These are phyloP conservation scores for Echinometra lucunter DNA, from an alignment of 53 echinoderm and acorn worm genomes.

Conservation along the genomic window DNA sequence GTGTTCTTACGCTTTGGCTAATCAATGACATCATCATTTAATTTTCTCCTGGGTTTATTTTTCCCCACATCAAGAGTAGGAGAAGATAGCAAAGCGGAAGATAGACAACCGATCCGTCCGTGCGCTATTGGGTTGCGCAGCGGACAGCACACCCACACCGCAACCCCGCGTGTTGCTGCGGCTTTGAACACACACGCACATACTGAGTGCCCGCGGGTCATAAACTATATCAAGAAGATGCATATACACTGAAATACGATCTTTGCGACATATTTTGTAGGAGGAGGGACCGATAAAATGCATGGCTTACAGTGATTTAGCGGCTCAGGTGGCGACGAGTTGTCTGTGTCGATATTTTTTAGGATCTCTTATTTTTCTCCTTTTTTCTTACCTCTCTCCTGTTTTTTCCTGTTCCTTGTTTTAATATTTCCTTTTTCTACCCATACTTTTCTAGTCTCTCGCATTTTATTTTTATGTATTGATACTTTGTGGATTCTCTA, in stretches of 20 bases:
- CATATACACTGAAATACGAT: constrained; percentile 43
- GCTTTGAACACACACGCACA: constrained; percentile 21
- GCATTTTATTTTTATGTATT: not conserved
- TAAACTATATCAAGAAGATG: constrained; percentile 50
- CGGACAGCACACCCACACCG: not conserved
- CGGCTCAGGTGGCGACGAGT: constrained; percentile 54
- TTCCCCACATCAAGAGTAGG: not conserved
- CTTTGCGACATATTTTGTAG: constrained; percentile 62
- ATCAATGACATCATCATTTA: constrained; percentile 46
- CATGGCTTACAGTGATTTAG: constrained; percentile 63
- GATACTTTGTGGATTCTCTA: constrained; percentile 4
- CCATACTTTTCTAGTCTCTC: not conserved
- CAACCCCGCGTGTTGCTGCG: constrained; percentile 13
- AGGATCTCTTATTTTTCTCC: not conserved
- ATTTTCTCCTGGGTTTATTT: constrained; percentile 30
- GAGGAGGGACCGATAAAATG: constrained; percentile 52
- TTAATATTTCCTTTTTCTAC: not conserved
- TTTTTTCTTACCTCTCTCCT: not conserved
- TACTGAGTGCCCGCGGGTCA: constrained; percentile 40
- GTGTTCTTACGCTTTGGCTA: not conserved
- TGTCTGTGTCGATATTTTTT: constrained; percentile 57
- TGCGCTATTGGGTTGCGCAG: constrained; percentile 21
- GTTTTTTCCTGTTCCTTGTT: not conserved
- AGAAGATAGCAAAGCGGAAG: constrained; percentile 1
- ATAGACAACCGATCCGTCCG: not conserved